Conservation (phyloP, 1,140 invertebrate genomes). For the Cotesia glomerata region DNA sequence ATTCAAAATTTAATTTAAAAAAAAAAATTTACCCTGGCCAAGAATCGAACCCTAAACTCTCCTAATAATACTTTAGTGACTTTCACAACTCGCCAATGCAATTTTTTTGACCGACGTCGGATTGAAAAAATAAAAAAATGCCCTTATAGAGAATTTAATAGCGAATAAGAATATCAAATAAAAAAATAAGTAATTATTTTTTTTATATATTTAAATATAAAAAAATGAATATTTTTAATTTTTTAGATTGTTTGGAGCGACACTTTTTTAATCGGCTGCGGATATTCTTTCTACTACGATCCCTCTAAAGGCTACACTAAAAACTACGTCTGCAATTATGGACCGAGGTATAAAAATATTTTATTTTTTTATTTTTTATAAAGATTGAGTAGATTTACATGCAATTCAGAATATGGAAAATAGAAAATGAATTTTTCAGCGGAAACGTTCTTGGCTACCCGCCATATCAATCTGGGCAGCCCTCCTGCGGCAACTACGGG, state of each 20-base stretch:
- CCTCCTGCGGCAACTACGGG: constrained; percentile 73
- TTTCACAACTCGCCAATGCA: no score
- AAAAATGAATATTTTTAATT: constrained; percentile 7
- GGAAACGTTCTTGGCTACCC: constrained; percentile 78
- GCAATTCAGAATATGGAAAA: no score
- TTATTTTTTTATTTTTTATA: constrained; percentile 15
- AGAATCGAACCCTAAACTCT: no score
- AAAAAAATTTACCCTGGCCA: no score
- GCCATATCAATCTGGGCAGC: constrained; percentile 77
- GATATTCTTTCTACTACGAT: constrained; percentile 80
- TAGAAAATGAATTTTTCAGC: constrained; percentile 51
- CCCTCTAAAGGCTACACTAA: constrained; percentile 74
- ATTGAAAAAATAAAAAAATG: no score
- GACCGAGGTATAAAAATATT: constrained; percentile 73
- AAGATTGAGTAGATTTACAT: neutral
- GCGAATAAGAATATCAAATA: no score
- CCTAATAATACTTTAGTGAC: no score
- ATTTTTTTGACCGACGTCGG: no score
- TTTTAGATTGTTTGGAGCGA: constrained; percentile 80
- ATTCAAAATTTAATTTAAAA: no score
- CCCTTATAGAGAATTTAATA: no score
- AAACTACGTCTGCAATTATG: constrained; percentile 87
- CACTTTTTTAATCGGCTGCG: constrained; percentile 80
- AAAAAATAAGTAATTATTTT: no score
- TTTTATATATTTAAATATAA: no score